Percentiles rank a stretch among this genome's conserved stretches.
Evolutionary conservation across 1,140 invertebrate genomes (phyloP).

Genomic region (Lamellibrachia luymesi): DNA sequence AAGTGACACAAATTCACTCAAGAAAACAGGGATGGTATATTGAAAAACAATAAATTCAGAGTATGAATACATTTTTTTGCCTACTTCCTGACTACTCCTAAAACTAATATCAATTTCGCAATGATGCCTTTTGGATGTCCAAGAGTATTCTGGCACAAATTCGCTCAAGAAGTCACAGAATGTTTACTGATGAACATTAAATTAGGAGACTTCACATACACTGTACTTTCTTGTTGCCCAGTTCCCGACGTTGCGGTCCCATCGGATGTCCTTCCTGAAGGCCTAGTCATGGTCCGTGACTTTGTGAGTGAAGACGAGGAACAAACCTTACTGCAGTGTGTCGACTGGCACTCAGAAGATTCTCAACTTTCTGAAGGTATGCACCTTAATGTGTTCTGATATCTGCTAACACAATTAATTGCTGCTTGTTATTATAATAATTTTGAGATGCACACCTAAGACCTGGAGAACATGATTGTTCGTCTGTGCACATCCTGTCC

Average conservation of each 20-base stretch:
- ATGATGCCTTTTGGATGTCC: no score
- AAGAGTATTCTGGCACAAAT: no score
- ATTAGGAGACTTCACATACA: background rate
- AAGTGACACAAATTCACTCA: no score
- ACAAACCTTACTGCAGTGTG: slow-evolving; percentile 62
- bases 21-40: no score
- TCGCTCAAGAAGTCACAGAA: background rate
- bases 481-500: no score
- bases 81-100: no score
- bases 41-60: no score
- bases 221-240: slow-evolving; percentile 1
- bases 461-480: no score
- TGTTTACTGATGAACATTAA: background rate
- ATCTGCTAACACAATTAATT: background rate
- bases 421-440: no score
- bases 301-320: slow-evolving; percentile 77
- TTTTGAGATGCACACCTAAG: no score
- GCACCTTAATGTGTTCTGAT: background rate
- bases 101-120: no score
- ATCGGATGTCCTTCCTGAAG: slow-evolving; percentile 58
- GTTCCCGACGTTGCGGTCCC: slow-evolving; percentile 8
- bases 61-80: no score
- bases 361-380: slow-evolving; percentile 8
- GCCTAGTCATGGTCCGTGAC: slow-evolving; percentile 71
- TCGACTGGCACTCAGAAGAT: slow-evolving; percentile 61